Base-by-base conservation (phyloP, 2,113 vertebrate genomes). In the Ceratotherium simum region DNA sequence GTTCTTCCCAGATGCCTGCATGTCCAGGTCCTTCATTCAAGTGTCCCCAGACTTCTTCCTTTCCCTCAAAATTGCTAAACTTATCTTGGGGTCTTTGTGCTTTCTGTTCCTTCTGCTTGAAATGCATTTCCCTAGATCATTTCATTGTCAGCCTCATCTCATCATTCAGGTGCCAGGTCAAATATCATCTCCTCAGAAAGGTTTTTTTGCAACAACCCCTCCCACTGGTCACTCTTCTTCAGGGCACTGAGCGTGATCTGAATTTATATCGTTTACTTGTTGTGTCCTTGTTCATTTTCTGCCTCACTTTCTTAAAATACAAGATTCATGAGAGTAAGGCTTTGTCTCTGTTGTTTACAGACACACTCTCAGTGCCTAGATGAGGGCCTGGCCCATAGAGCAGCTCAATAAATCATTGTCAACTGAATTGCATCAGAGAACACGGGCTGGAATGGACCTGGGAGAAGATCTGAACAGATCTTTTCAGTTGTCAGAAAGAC, bases 161-260 rank as follows among this genome's bases (percentile, higher is more conserved):
- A 6, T 21, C 76, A 39, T 7, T 94, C 80, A 69, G 80, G n/a
- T n/a, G 36, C 56, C 75, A 79, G 90, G 60, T 89, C 93, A 65
- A 46, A n/a, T 88, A 21, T 21, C 82, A 27, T 36, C 72, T 95
- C 73, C 76, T 89, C 46, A 92, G 86, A 78, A 86, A 94, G 62
- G 23, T n/a, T 60, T 90, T 95, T 76, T 58, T 16, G 79, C 51
- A 48, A 69, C 83, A 93, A 8, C 12, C 62, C 36, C 65, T 67
- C 67, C 92, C 54, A 39, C 60, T 54, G 3, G 5, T 64, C 67
- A 27, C 60, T 78, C 90, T 92, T 81, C 42, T 60, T 70, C 62
- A 36, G n/a, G 78, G 72, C 67, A 56, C 62, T 21, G 46, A 95
- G 60, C 4, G 10, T 51, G 54, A 82, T 83, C 90, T 90, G 95